Conservation (phyloP, 2,888 invertebrate species). For the Hedychridium roseum region DNA sequence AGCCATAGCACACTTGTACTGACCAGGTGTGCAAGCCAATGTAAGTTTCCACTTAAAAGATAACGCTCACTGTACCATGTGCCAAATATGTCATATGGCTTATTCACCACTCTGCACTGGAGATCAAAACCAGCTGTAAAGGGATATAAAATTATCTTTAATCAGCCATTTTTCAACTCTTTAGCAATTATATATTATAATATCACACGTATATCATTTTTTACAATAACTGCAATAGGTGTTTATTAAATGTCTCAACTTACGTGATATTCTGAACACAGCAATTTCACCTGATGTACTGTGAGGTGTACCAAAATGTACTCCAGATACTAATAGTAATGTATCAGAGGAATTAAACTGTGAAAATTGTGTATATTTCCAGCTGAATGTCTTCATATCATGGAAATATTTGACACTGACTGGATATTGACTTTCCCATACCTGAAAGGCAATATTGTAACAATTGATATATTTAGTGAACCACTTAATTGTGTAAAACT, state of each 20-base stretch:
- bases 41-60: constrained; percentile 81
- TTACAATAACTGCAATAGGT: too few relatives aligned
- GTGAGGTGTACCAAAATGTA: constrained; percentile 79
- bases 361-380: constrained; percentile 88
- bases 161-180: too few relatives aligned
- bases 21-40: constrained; percentile 79
- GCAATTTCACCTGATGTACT: constrained; percentile 88
- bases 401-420: constrained; percentile 73
- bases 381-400: constrained; percentile 82
- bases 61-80: constrained; percentile 88
- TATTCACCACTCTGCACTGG: constrained; percentile 79
- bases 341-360: constrained; percentile 86
- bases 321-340: constrained; percentile 82
- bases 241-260: constrained; percentile 31
- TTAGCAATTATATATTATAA: too few relatives aligned
- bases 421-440: constrained; percentile 80
- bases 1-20: constrained; percentile 81
- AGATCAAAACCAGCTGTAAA: constrained; percentile 70
- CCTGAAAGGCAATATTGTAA: constrained; percentile 63
- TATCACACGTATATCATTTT: too few relatives aligned
- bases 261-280: constrained; percentile 80
- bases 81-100: constrained; percentile 88
- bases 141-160: constrained; percentile 8
- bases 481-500: background rate
- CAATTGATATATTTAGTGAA: background rate